Base-by-base conservation (phyloP, 2,113 vertebrate genomes). In the Oplegnathus fasciatus region DNA sequence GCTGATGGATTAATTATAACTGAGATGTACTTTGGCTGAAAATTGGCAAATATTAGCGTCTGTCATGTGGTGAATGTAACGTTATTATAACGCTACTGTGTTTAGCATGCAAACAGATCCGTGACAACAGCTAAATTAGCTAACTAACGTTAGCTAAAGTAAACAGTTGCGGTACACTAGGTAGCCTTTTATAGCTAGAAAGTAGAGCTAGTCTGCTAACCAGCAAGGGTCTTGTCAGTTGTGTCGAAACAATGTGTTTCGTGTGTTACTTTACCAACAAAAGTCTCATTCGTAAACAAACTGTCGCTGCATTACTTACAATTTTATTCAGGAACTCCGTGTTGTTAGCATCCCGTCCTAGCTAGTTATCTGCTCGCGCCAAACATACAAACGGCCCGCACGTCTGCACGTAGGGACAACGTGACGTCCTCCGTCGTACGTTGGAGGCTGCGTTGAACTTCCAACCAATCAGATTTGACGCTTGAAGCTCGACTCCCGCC, bases 391-490 rank as follows among this genome's bases (percentile, higher is more conserved):
- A 89, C 30, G 0, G 60, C 18, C 0, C 0, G 0, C 17, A 72
- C 85, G 77, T 81, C 3, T 0, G 0, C 9, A 77, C 76, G 81
- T 26, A 64, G 1, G 0, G 0, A 14, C 2, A 3, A 42, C 55
- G 48, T 50, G 0, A 78, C 67, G 60, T 66, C 0, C 0, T 58
- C 0, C 74, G 78, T 79, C 73, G 68, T 1, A 70, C 46, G 64
- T 62, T 2, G 6, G 55, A 17, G 11, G 30, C n/a, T 0, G 11
- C 14, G 32, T 4, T 14, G 0, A 32, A 55, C 11, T 11, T 40
- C 10, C 6, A 71, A 26, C 91, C 90, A 92, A 94, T 92, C 81
- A 78, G 2, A 54, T 57, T 34, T 5, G 14, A 28, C 4, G 17
- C 4, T 5, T 6, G 18, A 2, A 4, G 1, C 2, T 3, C 5